Evolutionary conservation across 2,797 vertebrate genomes (phyloP).

Genomic region (Pseudotriccus pelzelni): DNA sequence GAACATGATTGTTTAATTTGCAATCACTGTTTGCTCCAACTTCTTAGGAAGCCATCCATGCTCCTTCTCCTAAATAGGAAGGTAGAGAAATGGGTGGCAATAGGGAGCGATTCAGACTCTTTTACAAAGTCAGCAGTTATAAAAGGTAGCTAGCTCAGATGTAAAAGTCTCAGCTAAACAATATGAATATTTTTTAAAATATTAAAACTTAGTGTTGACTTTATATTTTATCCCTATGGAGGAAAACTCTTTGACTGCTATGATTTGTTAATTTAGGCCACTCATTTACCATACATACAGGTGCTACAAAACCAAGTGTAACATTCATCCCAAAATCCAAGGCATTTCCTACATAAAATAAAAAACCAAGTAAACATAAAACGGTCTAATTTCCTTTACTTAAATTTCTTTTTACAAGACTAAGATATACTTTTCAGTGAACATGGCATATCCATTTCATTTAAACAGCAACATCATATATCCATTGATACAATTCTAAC

Average conservation of each 20-base stretch:
- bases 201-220: not conserved
- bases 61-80: not conserved
- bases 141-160: not conserved
- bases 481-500: not conserved
- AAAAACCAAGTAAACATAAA: not conserved
- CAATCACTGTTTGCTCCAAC: not conserved
- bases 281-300: not conserved
- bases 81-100: not conserved
- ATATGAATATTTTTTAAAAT: not conserved
- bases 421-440: not conserved
- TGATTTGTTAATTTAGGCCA: not conserved
- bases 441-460: not conserved
- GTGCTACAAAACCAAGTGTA: not conserved
- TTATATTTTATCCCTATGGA: not conserved
- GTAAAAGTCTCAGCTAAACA: not conserved
- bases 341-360: not conserved
- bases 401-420: not conserved
- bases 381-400: not conserved
- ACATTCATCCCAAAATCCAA: not conserved
- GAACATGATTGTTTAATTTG: not conserved
- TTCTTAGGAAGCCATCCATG: not conserved
- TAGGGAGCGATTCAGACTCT: fast-evolving
- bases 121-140: not conserved
- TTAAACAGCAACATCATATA: not conserved
- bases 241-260: not conserved